phyloP scores from a whole-genome alignment of 2,888 invertebrate species.

The Drosophila neonasuta region DNA sequence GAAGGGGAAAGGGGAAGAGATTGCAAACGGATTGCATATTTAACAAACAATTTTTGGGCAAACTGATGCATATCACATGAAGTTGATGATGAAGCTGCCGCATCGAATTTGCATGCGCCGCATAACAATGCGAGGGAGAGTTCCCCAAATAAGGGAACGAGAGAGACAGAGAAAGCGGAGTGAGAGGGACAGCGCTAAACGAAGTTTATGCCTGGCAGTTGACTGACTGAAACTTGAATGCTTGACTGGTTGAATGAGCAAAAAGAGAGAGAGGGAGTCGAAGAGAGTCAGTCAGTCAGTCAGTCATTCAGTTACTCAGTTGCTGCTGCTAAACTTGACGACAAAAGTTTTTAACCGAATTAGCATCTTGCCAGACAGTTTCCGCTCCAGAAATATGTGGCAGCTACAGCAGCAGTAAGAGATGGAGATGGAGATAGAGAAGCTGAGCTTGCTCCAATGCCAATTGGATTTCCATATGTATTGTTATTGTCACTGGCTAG shows the following conservation, averaged over 20 bases:
- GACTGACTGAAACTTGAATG: constrained; percentile 22
- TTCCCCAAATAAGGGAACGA: constrained; percentile 1
- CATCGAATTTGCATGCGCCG: constrained; percentile 68
- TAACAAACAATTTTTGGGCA: constrained; percentile 64
- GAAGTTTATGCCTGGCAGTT: constrained; percentile 60
- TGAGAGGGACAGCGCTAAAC: constrained; percentile 39
- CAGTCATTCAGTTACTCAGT: constrained; percentile 8
- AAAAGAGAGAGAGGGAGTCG: constrained; percentile 20
- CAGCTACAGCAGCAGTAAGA: not conserved
- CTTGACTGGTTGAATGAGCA: constrained; percentile 8
- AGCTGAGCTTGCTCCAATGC: constrained; percentile 17
- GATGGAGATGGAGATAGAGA: not conserved
- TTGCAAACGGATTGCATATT: constrained; percentile 55
- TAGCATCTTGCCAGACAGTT: constrained; percentile 78
- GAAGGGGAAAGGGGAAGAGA: not conserved
- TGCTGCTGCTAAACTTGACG: constrained; percentile 68
- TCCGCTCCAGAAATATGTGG: constrained; percentile 56
- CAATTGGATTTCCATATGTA: constrained; percentile 71
- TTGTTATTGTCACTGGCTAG: constrained; percentile 60
- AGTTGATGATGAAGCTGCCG: constrained; percentile 56
- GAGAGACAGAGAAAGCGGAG: not conserved
- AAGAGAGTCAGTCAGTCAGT: constrained; percentile 19
- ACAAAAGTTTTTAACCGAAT: constrained; percentile 76
- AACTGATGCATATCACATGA: constrained; percentile 73
- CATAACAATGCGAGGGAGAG: constrained; percentile 57